Evolutionary conservation across 1,140 invertebrate species (phyloP).

Genomic region (Lethrus apterus): DNA sequence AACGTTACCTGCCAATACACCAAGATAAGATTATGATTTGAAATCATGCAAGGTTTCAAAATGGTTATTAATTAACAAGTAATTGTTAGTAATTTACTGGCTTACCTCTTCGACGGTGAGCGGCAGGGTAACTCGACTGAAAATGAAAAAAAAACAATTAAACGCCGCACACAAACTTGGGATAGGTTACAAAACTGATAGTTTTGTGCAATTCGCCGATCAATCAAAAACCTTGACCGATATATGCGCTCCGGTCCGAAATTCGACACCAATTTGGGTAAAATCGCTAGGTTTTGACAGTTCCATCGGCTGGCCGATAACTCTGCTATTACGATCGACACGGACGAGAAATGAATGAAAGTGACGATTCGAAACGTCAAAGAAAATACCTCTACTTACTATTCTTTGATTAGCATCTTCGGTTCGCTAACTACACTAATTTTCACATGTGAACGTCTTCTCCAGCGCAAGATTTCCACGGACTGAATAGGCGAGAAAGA

Average conservation of each 20-base stretch:
- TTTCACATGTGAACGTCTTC: constrained; percentile 31
- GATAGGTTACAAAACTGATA: not conserved
- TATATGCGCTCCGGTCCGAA: constrained; percentile 1
- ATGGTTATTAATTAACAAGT: constrained; percentile 12
- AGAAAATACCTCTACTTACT: constrained; percentile 31
- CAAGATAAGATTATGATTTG: not conserved
- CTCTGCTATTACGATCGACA: not conserved
- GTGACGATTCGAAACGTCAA: not conserved
- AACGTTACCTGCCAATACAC: not conserved
- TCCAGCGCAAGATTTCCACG: constrained; percentile 15
- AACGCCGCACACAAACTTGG: not conserved
- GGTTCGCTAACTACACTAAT: constrained; percentile 25
- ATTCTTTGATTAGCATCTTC: constrained; percentile 41
- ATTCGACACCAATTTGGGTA: not conserved
- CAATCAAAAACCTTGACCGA: not conserved
- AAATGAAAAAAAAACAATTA: constrained; percentile 43
- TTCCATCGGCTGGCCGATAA: not conserved
- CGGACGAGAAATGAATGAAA: constrained; percentile 8
- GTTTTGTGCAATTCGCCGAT: not conserved
- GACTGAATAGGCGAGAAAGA: no score
- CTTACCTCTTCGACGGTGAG: constrained; percentile 69
- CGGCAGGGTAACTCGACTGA: constrained; percentile 64
- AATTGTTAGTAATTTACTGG: constrained; percentile 19
- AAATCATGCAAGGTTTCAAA: not conserved
- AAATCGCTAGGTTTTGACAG: not conserved